Percentiles rank a stretch among this genome's conserved stretches.
These are phyloP conservation scores for Hozukius guyotensis DNA, from an alignment of 2,797 vertebrate genomes.

Conservation along the genomic window DNA sequence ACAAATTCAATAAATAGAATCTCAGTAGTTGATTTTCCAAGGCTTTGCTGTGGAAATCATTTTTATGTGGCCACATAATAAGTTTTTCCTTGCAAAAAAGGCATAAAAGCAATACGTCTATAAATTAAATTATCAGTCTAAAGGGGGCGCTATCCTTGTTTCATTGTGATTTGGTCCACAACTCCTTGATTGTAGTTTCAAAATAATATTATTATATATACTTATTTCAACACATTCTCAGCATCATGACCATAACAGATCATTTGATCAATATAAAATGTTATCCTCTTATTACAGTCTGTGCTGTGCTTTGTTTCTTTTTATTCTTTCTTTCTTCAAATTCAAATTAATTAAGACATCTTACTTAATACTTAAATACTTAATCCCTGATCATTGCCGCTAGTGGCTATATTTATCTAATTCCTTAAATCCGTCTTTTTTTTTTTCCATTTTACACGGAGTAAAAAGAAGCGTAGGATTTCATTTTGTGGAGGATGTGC, in stretches of 20 bases:
- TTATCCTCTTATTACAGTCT: not conserved
- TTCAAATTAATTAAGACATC: conserved; percentile 8
- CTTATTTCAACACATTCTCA: not conserved
- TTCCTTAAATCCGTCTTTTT: not conserved
- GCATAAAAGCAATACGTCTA: not conserved
- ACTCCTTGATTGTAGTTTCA: not conserved
- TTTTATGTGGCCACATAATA: not conserved
- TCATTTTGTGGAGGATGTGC: conserved; percentile 9
- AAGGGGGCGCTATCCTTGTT: not conserved
- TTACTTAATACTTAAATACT: not conserved
- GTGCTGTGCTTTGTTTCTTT: not conserved
- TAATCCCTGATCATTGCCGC: not conserved
- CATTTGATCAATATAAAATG: not conserved
- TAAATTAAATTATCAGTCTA: not conserved
- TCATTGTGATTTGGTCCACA: not conserved
- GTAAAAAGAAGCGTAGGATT: conserved; percentile 4
- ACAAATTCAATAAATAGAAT: not conserved
- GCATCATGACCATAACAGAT: not conserved
- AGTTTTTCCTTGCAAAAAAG: not conserved
- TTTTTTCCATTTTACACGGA: not conserved
- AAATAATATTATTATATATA: not conserved
- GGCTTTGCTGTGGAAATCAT: not conserved
- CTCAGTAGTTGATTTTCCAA: not conserved
- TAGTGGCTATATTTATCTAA: not conserved
- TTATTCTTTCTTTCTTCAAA: not conserved